A percentile compares a stretch with the other conserved stretches of the same genome.
Evolutionary conservation across 2,888 invertebrate genomes (phyloP).

Genomic region (Cephus nigrinus): DNA sequence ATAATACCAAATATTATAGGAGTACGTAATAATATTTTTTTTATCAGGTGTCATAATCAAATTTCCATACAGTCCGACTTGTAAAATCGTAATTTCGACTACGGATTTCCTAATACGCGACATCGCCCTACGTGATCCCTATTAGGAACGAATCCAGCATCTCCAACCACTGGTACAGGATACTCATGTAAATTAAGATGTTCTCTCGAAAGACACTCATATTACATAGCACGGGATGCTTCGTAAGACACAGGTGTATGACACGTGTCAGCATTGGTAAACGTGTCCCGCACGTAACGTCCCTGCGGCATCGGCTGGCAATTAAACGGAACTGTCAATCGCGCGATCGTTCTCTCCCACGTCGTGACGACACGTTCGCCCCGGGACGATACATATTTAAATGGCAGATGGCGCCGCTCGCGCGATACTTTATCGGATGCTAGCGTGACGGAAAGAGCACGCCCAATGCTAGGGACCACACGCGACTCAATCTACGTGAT

Average conservation of each 20-base stretch:
- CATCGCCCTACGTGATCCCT: background rate
- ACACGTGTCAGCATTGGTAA: constrained; percentile 30
- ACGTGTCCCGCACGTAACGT: constrained; percentile 9
- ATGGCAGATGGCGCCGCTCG: constrained; percentile 22
- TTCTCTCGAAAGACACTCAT: background rate
- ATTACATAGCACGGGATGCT: constrained; percentile 22
- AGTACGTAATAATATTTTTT: background rate
- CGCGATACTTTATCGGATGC: constrained; percentile 29
- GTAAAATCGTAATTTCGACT: background rate
- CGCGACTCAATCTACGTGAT: constrained; percentile 17
- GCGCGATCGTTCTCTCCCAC: constrained; percentile 15
- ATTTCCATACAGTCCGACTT: background rate
- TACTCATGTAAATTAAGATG: background rate
- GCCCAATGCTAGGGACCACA: constrained; percentile 7
- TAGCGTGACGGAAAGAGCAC: constrained; percentile 7
- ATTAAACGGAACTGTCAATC: constrained; percentile 17
- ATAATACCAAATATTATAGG: background rate
- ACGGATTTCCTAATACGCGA: background rate
- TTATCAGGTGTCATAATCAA: background rate
- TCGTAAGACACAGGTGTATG: constrained; percentile 29
- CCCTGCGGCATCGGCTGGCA: constrained; percentile 9
- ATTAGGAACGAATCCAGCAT: background rate
- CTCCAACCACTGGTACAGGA: background rate
- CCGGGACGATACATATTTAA: constrained; percentile 35
- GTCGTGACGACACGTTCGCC: constrained; percentile 12